Percentiles rank a stretch among this genome's conserved stretches.
These are phyloP conservation scores for Muschampia plurimacula DNA, from an alignment of 2,888 invertebrate species.

Conservation along the genomic window DNA sequence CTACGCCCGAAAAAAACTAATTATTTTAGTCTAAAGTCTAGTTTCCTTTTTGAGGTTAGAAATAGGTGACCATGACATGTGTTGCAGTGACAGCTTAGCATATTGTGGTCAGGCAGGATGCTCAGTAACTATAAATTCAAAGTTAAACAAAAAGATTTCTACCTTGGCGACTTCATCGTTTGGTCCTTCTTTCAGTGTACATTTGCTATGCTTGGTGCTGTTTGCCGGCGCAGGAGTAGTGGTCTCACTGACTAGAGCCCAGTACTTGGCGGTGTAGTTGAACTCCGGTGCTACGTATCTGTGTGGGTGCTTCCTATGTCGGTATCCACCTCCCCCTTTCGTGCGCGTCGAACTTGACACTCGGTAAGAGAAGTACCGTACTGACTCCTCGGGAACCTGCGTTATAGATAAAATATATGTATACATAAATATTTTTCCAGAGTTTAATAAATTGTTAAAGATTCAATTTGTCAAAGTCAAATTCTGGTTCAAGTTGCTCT, in stretches of 20 bases:
- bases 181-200: slow-evolving; percentile 74
- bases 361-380: slow-evolving; percentile 76
- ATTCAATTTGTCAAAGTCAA: too few species aligned
- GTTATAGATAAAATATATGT: too few species aligned
- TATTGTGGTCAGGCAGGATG: too few species aligned
- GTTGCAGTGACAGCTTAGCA: too few species aligned
- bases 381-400: slow-evolving; percentile 74
- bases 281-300: slow-evolving; percentile 80
- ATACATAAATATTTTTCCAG: not conserved
- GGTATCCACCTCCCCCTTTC: slow-evolving; percentile 75
- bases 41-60: too few species aligned
- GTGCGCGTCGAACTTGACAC: slow-evolving; percentile 78
- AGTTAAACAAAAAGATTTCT: not conserved
- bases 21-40: too few species aligned
- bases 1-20: too few species aligned
- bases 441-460: not conserved
- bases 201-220: slow-evolving; percentile 71
- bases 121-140: too few species aligned
- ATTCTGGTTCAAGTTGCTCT: too few species aligned
- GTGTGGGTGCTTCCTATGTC: slow-evolving; percentile 77
- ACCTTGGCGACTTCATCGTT: slow-evolving; percentile 79
- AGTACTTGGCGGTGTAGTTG: slow-evolving; percentile 78
- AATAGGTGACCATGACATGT: too few species aligned
- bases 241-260: slow-evolving; percentile 79
- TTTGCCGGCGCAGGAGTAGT: slow-evolving; percentile 63